These are phyloP conservation scores for Drosophila subpulchrella DNA, from an alignment of 1,140 invertebrate genomes.

Conservation along the genomic window DNA sequence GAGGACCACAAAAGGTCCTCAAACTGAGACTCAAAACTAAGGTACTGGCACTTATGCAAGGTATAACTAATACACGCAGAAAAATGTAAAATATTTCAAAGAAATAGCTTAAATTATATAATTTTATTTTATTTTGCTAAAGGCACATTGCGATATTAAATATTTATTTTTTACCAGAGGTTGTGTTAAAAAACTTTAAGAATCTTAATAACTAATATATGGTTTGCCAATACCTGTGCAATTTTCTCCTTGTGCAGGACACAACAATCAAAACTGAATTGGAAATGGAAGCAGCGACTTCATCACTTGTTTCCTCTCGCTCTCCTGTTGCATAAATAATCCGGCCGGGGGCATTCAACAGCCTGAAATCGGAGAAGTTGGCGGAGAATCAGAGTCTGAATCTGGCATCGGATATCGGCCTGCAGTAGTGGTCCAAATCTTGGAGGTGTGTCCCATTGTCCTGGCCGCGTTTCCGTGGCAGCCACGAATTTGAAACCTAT, in stretches of 20 bases:
- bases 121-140: too few relatives aligned
- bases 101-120: too few relatives aligned
- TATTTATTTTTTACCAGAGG: too few relatives aligned
- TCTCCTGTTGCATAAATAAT: conserved; percentile 75
- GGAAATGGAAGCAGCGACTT: conserved; percentile 83
- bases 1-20: conserved; percentile 36
- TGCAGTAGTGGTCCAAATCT: conserved; percentile 22
- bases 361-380: conserved; percentile 63
- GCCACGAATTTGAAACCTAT: conserved; percentile 75
- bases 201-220: neutral
- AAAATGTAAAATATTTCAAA: neutral
- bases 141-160: too few relatives aligned
- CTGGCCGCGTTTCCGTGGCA: conserved; percentile 64
- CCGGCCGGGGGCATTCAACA: conserved; percentile 40
- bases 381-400: conserved; percentile 12
- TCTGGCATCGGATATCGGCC: conserved; percentile 63
- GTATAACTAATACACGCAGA: conserved; percentile 12
- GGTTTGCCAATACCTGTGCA: neutral
- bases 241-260: conserved; percentile 45
- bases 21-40: conserved; percentile 17
- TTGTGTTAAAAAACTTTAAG: neutral
- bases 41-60: conserved; percentile 71
- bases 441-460: conserved; percentile 81
- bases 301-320: conserved; percentile 83
- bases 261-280: conserved; percentile 70